Evolutionary conservation across 23 tunicate genomes (phyloP).

Genomic region (Botrylloides violaceus): DNA sequence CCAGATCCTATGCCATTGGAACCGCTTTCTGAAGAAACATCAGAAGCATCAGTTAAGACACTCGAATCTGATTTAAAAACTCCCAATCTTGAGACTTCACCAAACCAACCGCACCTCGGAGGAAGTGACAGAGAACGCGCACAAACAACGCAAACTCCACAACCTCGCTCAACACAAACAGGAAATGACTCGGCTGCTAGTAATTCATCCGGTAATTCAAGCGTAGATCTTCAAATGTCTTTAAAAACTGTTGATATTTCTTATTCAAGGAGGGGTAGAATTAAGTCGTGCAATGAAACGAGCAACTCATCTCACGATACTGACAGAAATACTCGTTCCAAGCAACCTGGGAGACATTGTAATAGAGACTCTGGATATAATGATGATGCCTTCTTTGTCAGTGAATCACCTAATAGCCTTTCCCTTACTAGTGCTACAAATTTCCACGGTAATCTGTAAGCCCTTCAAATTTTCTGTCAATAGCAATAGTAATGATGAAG

Average conservation of each 20-base stretch:
- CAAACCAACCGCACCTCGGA: neutral
- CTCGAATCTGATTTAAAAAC: too few species aligned
- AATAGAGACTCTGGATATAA: conserved; percentile 21
- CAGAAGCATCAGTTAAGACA: neutral
- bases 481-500: too few species aligned
- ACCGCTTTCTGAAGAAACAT: conserved; percentile 10
- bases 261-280: neutral
- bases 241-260: conserved; percentile 1
- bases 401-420: neutral
- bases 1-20: conserved; percentile 10
- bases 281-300: neutral
- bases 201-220: conserved; percentile 9
- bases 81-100: neutral
- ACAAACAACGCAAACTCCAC: neutral
- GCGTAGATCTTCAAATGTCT: conserved; percentile 11
- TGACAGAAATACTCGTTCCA: neutral
- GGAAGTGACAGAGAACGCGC: too few species aligned
- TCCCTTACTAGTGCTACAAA: too few species aligned
- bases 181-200: conserved; percentile 8
- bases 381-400: conserved; percentile 1
- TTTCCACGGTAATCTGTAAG: too few species aligned
- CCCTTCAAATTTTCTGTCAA: too few species aligned
- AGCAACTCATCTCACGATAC: neutral
- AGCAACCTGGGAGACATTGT: neutral
- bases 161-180: neutral